Evolutionary conservation across 2,113 vertebrate genomes (phyloP).

Genomic region (Setophaga kirtlandii): DNA sequence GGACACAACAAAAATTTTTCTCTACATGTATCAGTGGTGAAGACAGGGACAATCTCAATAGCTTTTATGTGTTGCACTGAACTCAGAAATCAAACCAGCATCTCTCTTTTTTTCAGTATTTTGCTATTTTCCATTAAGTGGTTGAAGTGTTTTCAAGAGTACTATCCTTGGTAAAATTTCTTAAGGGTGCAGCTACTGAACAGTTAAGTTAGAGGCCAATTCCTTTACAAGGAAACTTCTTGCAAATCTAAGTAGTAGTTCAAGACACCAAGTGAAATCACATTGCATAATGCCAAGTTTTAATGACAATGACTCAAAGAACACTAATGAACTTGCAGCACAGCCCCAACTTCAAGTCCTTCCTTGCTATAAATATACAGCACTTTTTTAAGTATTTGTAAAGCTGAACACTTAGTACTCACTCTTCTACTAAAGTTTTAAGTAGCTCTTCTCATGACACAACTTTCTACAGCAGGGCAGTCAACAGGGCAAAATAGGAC

Average conservation of each 20-base stretch:
- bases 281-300: neutral
- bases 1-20: neutral
- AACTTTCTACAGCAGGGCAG: neutral
- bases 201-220: neutral
- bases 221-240: fast-evolving
- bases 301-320: neutral
- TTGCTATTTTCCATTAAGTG: neutral
- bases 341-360: neutral
- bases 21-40: neutral
- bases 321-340: neutral
- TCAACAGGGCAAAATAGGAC: neutral
- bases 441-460: neutral
- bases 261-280: neutral
- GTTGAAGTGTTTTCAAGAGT: neutral
- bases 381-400: neutral
- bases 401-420: neutral
- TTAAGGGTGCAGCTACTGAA: neutral
- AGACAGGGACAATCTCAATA: neutral
- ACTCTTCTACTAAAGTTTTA: neutral
- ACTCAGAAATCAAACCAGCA: neutral
- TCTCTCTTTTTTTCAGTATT: neutral
- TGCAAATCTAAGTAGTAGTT: neutral
- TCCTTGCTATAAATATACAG: neutral
- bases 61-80: neutral
- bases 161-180: neutral